Evolutionary conservation across 2,888 invertebrate species (phyloP).

Genomic region (Eulithis prunata): DNA sequence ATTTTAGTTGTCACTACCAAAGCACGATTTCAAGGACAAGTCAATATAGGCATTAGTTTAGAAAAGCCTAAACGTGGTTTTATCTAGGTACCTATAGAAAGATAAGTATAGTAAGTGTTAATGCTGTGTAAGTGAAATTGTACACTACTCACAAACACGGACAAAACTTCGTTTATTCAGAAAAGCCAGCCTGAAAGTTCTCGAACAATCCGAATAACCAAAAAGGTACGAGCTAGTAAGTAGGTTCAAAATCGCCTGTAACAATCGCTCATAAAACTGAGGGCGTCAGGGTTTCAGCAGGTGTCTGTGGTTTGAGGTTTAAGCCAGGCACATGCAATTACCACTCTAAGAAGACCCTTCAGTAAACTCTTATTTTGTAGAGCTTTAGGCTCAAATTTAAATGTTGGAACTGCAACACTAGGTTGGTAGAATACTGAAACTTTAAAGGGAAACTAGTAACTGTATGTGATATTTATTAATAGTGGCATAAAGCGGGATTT

Average conservation of each 20-base stretch:
- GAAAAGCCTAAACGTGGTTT: too few relatives aligned
- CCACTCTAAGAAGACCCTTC: slow-evolving; percentile 24
- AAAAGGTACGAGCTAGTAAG: slow-evolving; percentile 1
- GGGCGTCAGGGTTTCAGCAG: slow-evolving; percentile 62
- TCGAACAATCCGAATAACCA: neutral
- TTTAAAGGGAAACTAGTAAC: slow-evolving; percentile 49
- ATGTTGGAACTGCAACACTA: slow-evolving; percentile 24
- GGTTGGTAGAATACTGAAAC: slow-evolving; percentile 34
- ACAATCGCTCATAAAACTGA: slow-evolving; percentile 60
- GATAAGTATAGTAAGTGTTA: too few relatives aligned
- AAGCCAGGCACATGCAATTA: slow-evolving; percentile 48
- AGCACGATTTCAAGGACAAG: too few relatives aligned
- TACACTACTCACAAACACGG: neutral
- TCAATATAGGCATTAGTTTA: too few relatives aligned
- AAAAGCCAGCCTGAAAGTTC: neutral
- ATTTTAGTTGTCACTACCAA: too few relatives aligned
- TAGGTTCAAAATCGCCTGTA: slow-evolving; percentile 48
- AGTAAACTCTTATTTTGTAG: slow-evolving; percentile 24
- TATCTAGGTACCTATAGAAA: too few relatives aligned
- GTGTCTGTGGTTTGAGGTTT: slow-evolving; percentile 67
- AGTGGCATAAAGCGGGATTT: slow-evolving; percentile 46
- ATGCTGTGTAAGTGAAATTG: neutral
- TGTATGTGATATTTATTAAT: slow-evolving; percentile 46
- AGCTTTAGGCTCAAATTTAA: slow-evolving; percentile 36
- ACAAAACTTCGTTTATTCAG: neutral